phyloP scores from a whole-genome alignment of 2,888 invertebrate species.

The Aleiodes alternator region DNA sequence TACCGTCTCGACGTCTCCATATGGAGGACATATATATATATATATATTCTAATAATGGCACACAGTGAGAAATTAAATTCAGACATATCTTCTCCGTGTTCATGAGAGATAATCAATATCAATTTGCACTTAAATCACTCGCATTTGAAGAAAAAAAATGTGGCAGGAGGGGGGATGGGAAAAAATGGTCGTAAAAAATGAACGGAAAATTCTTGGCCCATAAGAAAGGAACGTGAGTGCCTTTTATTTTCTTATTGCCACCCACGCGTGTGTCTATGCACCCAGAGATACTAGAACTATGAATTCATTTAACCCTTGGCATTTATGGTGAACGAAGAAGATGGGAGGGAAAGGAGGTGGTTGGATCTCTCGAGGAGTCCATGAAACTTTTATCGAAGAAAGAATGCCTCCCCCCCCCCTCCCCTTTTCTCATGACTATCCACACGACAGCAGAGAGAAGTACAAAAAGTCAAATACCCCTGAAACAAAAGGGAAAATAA shows the following conservation, averaged over 20 bases:
- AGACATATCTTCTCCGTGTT: background rate
- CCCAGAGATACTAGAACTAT: constrained; percentile 43
- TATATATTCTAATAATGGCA: constrained; percentile 22
- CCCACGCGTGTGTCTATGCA: constrained; percentile 5
- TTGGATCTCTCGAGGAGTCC: constrained; percentile 50
- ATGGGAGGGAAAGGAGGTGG: too few species aligned
- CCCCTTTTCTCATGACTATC: constrained; percentile 1
- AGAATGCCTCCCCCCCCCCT: constrained; percentile 51
- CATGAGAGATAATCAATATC: constrained; percentile 23
- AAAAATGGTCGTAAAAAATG: background rate
- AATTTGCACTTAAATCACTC: constrained; percentile 13
- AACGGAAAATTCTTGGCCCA: background rate
- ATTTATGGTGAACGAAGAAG: constrained; percentile 55
- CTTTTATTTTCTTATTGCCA: too few species aligned
- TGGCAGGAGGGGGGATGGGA: too few species aligned
- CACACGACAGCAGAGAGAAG: background rate
- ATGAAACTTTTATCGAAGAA: constrained; percentile 60
- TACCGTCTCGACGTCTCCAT: constrained; percentile 23
- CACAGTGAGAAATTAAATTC: constrained; percentile 25
- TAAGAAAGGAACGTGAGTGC: too few species aligned
- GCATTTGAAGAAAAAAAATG: background rate
- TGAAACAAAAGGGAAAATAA: constrained; percentile 11
- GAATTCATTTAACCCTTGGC: constrained; percentile 56
- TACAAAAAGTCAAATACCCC: constrained; percentile 1
- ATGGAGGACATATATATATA: background rate